These are phyloP conservation scores for Aphelinus atriplicis DNA, from an alignment of 1,140 invertebrate species.

Conservation along the genomic window DNA sequence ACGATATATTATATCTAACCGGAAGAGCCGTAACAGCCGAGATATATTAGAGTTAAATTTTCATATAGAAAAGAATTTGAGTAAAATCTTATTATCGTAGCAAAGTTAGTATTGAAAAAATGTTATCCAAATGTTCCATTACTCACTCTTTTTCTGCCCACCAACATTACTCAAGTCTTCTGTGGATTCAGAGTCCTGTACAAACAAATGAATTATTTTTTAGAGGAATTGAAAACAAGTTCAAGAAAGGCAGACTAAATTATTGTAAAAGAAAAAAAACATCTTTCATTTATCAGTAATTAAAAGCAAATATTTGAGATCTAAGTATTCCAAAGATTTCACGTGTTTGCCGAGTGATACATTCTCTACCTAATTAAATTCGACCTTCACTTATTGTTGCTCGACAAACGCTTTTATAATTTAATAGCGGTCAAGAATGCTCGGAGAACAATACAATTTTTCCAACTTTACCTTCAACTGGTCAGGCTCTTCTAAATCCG, in stretches of 20 bases:
- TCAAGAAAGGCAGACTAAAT: background rate
- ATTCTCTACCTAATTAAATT: conserved; percentile 13
- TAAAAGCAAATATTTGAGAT: too few relatives aligned
- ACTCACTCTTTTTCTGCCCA: conserved; percentile 59
- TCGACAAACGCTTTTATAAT: conserved; percentile 2
- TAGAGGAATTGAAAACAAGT: conserved; percentile 1
- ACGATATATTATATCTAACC: conserved; percentile 33
- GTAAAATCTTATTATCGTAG: conserved; percentile 11
- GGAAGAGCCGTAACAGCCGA: conserved; percentile 39
- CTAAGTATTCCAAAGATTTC: too few relatives aligned
- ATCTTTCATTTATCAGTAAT: too few relatives aligned
- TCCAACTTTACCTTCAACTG: conserved; percentile 57
- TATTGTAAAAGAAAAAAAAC: background rate
- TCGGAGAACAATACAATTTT: too few relatives aligned
- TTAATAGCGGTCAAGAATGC: too few relatives aligned
- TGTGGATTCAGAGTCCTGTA: conserved; percentile 73
- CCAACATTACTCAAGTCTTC: conserved; percentile 65
- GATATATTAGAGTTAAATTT: conserved; percentile 21
- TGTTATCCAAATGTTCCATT: background rate
- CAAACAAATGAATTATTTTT: conserved; percentile 39
- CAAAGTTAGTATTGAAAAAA: conserved; percentile 9
- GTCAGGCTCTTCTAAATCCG: conserved; percentile 72
- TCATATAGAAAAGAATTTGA: conserved; percentile 14
- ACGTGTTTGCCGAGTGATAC: too few relatives aligned
- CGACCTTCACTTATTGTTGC: conserved; percentile 23